These are phyloP conservation scores for Trichomalopsis sarcophagae DNA, from an alignment of 1,140 invertebrate species.

Conservation along the genomic window DNA sequence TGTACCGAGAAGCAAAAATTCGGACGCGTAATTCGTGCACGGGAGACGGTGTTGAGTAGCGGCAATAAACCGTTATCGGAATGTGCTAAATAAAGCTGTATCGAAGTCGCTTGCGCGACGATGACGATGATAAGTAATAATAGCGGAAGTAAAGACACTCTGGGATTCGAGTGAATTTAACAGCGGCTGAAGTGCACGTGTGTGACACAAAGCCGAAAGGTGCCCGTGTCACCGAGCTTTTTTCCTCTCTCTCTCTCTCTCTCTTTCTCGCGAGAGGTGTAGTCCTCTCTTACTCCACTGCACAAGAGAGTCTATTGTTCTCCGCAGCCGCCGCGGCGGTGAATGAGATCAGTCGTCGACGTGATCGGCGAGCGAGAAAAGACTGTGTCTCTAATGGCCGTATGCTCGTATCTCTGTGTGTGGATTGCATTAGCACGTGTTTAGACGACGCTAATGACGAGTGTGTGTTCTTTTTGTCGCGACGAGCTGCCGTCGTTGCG, in stretches of 20 bases:
- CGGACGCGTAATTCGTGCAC: too few species aligned
- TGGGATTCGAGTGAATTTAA: neutral
- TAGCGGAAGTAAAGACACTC: neutral
- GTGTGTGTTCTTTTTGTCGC: neutral
- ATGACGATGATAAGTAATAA: neutral
- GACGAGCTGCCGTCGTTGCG: neutral
- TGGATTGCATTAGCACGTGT: neutral
- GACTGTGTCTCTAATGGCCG: neutral
- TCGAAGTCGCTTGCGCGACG: neutral
- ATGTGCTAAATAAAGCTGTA: too few species aligned
- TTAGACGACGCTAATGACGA: neutral
- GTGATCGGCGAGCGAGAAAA: slow-evolving; percentile 10
- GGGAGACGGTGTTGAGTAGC: too few species aligned
- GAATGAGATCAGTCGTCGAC: slow-evolving; percentile 8
- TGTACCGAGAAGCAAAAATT: neutral
- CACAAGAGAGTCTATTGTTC: slow-evolving; percentile 5
- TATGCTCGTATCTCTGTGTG: neutral
- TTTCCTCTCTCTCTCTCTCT: neutral
- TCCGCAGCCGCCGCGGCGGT: neutral
- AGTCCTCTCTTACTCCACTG: neutral
- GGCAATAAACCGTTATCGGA: too few species aligned
- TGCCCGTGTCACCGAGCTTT: neutral
- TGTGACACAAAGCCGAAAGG: neutral
- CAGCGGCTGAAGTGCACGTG: neutral
- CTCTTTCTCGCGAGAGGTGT: neutral